Evolutionary conservation across 2,797 vertebrate species (phyloP).

Genomic region (Spea hammondii): DNA sequence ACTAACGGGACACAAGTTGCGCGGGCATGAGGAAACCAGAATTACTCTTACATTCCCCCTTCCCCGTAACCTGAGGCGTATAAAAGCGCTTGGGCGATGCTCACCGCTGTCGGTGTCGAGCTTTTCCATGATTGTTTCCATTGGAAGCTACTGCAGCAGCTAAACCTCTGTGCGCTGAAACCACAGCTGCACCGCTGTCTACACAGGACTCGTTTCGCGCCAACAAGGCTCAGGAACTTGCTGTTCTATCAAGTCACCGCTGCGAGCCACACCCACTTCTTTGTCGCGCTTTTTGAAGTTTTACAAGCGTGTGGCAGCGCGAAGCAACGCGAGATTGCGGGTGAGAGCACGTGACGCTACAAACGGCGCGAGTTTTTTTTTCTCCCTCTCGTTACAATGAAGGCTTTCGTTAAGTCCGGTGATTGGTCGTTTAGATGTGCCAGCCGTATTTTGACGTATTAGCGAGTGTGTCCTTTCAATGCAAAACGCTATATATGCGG

Average conservation of each 20-base stretch:
- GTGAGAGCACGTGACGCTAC: not conserved
- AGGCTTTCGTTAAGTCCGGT: no score
- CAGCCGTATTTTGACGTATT: no score
- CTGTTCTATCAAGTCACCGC: not conserved
- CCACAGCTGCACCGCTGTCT: not conserved
- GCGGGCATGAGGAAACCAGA: no score
- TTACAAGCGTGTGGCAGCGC: not conserved
- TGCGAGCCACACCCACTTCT: not conserved
- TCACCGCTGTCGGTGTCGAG: conserved; percentile 18
- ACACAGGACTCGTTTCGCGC: not conserved
- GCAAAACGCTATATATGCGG: no score
- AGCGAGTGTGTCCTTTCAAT: no score
- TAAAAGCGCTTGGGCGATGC: not conserved
- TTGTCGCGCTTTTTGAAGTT: not conserved
- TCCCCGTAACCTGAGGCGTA: no score
- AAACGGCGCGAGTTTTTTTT: conserved; percentile 6
- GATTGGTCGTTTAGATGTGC: no score
- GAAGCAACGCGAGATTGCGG: not conserved
- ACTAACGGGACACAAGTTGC: no score
- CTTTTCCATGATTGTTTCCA: conserved; percentile 14
- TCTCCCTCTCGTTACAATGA: not conserved
- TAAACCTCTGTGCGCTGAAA: not conserved
- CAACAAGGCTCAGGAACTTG: conserved; percentile 5
- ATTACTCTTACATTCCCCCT: no score
- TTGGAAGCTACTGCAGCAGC: not conserved